Conservation (phyloP, 2,113 vertebrate species). For the Grammomys surdaster region DNA sequence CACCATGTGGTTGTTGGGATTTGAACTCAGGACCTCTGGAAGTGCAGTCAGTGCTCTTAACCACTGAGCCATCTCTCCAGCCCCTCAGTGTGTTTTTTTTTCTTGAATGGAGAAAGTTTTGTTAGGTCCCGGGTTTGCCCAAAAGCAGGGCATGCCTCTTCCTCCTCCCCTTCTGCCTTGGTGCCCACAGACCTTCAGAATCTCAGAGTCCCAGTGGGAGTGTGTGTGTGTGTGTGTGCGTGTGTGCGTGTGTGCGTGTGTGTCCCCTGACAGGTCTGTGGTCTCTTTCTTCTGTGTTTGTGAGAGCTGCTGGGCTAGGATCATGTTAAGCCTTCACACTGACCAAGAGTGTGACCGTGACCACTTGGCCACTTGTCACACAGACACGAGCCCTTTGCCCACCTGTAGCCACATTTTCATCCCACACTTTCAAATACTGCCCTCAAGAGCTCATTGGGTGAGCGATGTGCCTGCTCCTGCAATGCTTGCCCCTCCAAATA, state of each 20-base stretch:
- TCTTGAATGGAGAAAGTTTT: background rate
- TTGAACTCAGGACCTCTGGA: too few species aligned
- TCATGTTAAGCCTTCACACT: background rate
- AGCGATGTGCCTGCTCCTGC: background rate
- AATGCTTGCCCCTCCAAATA: background rate
- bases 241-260: background rate
- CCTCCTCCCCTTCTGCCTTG: background rate
- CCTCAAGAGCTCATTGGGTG: background rate
- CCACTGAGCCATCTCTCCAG: too few species aligned
- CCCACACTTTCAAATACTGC: background rate
- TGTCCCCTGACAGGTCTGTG: background rate
- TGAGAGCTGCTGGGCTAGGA: background rate
- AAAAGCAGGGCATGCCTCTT: background rate
- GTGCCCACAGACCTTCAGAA: background rate
- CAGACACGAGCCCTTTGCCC: background rate
- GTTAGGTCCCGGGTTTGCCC: background rate
- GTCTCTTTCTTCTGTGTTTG: constrained; percentile 4
- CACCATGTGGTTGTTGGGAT: too few species aligned
- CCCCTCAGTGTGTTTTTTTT: background rate
- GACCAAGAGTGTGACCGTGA: background rate
- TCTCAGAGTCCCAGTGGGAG: background rate
- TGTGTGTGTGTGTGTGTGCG: background rate
- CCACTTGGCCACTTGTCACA: background rate
- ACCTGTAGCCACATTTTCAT: background rate
- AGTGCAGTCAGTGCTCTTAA: too few species aligned